phyloP scores from a whole-genome alignment of 2,888 invertebrate species.

The Podotricha telesiphe region DNA sequence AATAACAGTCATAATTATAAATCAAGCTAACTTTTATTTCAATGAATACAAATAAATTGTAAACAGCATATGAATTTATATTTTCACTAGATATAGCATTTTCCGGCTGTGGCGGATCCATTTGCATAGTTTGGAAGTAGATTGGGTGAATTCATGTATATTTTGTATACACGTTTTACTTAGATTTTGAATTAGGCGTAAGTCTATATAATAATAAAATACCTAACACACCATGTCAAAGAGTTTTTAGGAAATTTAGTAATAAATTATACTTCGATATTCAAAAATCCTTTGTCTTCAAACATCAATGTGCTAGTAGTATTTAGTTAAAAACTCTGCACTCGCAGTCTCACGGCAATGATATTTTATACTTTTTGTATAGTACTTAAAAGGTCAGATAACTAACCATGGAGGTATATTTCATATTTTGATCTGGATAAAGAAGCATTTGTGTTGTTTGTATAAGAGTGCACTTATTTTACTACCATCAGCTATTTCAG shows the following conservation, averaged over 20 bases:
- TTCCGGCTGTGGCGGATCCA: neutral
- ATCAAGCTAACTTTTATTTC: conserved; percentile 24
- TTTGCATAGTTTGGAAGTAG: neutral
- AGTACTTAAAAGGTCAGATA: conserved; percentile 17
- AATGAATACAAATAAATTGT: neutral
- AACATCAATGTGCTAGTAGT: neutral
- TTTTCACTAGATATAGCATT: neutral
- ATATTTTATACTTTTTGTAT: conserved; percentile 27
- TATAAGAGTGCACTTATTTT: conserved; percentile 22
- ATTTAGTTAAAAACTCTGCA: conserved; percentile 21
- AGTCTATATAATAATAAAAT: too few relatives aligned
- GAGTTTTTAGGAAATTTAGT: too few relatives aligned
- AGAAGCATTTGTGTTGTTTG: conserved; percentile 20
- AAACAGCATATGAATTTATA: neutral
- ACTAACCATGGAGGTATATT: conserved; percentile 6
- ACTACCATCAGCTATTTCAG: conserved; percentile 39
- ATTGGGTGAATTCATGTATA: too few relatives aligned
- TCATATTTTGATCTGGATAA: neutral
- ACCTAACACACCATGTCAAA: too few relatives aligned
- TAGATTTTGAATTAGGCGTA: too few relatives aligned
- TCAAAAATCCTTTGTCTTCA: conserved; percentile 6
- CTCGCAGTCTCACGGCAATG: neutral
- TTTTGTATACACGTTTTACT: too few relatives aligned
- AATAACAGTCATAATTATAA: conserved; percentile 26
- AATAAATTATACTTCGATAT: neutral